Percentiles rank a stretch among this genome's conserved stretches.
Conservation (phyloP, 2,888 invertebrate species). For the Apomyelois bistriatella region DNA sequence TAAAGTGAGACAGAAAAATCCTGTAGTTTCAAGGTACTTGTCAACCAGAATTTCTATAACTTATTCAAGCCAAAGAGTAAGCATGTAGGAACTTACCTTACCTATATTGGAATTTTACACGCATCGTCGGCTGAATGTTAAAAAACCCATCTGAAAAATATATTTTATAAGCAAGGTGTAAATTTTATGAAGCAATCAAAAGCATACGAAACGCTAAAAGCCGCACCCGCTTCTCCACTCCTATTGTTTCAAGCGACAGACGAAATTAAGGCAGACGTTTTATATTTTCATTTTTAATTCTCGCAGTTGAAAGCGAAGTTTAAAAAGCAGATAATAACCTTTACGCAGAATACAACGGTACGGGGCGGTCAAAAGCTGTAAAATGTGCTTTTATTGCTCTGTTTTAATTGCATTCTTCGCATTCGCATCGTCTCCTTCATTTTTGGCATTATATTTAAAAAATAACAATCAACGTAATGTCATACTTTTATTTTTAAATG, state of each 20-base stretch:
- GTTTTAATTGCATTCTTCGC: constrained; percentile 70
- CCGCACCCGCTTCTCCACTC: constrained; percentile 36
- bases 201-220: constrained; percentile 44
- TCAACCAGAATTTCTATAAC: too few relatives aligned
- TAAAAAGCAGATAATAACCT: constrained; percentile 71
- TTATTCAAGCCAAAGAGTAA: too few relatives aligned
- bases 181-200: constrained; percentile 23
- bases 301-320: constrained; percentile 59
- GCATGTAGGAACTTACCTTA: too few relatives aligned
- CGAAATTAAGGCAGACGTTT: constrained; percentile 62
- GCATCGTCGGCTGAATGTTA: too few relatives aligned
- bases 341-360: constrained; percentile 51
- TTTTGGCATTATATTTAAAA: constrained; percentile 43
- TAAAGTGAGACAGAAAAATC: too few relatives aligned
- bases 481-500: constrained; percentile 18
- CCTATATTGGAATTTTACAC: too few relatives aligned
- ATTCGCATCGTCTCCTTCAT: constrained; percentile 46
- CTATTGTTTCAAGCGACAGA: constrained; percentile 61
- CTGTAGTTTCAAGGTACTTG: too few relatives aligned
- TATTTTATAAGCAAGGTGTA: background rate
- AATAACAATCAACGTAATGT: constrained; percentile 35
- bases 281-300: constrained; percentile 68
- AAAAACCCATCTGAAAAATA: background rate
- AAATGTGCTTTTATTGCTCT: constrained; percentile 63
- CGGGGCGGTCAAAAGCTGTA: constrained; percentile 58